Percentiles rank a stretch among this genome's conserved stretches.
phyloP scores from a whole-genome alignment of 2,797 vertebrate genomes.

The Sebastes cheni region DNA sequence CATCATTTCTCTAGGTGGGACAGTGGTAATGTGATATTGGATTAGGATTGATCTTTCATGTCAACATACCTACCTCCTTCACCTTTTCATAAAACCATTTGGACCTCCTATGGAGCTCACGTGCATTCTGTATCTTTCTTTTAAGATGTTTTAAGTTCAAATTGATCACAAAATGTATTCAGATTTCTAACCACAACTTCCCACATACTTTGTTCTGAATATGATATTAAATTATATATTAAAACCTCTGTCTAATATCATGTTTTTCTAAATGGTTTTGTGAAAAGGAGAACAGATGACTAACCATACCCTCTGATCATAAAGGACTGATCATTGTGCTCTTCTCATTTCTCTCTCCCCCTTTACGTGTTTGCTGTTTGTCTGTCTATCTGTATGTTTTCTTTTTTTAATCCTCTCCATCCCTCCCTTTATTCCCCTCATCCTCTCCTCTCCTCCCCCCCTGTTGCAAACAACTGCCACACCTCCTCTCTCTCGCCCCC shows the following conservation, averaged over 20 bases:
- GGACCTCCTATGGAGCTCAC: not conserved
- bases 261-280: constrained; percentile 78
- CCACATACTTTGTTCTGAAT: not conserved
- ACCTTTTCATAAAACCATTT: constrained; percentile 74
- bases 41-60: constrained; percentile 51
- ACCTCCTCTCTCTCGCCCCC: constrained; percentile 77
- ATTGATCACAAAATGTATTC: not conserved
- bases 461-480: constrained; percentile 72
- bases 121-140: not conserved
- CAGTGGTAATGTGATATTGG: constrained; percentile 46
- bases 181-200: not conserved
- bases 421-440: constrained; percentile 6
- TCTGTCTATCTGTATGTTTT: constrained; percentile 58
- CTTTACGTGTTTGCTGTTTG: constrained; percentile 68
- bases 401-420: constrained; percentile 35
- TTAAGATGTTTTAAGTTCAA: not conserved
- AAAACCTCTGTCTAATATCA: not conserved
- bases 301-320: constrained; percentile 42
- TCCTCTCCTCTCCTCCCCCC: constrained; percentile 68
- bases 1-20: constrained; percentile 71
- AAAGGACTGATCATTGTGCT: constrained; percentile 68
- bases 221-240: not conserved
- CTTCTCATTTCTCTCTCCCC: constrained; percentile 74
- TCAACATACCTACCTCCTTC: constrained; percentile 60
- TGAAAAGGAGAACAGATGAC: constrained; percentile 83